phyloP scores from a whole-genome alignment of 2,888 invertebrate species.

The Rosalia funebris region DNA sequence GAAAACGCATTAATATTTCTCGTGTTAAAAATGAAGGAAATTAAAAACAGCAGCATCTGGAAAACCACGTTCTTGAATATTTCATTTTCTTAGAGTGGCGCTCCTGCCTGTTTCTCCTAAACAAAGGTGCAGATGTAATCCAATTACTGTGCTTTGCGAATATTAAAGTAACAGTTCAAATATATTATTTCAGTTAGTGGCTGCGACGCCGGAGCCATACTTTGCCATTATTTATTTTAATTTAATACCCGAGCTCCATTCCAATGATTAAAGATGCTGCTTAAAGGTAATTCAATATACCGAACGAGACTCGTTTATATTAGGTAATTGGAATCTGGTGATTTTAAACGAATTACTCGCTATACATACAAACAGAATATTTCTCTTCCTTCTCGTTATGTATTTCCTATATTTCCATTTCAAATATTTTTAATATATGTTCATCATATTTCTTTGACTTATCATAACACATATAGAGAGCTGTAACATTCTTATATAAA shows the following conservation, averaged over 20 bases:
- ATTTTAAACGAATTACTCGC: neutral
- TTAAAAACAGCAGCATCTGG: slow-evolving; percentile 45
- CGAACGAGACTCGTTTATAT: neutral
- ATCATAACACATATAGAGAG: too few species aligned
- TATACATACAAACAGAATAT: neutral
- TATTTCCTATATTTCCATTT: too few species aligned
- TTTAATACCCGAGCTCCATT: slow-evolving; percentile 15
- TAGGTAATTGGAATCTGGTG: neutral
- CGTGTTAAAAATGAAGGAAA: slow-evolving; percentile 37
- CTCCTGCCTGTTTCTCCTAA: slow-evolving; percentile 48
- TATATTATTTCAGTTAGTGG: slow-evolving; percentile 53
- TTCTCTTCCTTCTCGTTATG: too few species aligned
- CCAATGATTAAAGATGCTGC: slow-evolving; percentile 16
- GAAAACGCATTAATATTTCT: slow-evolving; percentile 39
- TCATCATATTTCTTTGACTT: too few species aligned
- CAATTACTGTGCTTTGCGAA: slow-evolving; percentile 55
- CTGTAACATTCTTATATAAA: too few species aligned
- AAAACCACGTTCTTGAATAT: slow-evolving; percentile 53
- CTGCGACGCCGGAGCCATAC: slow-evolving; percentile 27
- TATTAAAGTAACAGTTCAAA: slow-evolving; percentile 52
- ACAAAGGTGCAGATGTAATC: slow-evolving; percentile 56
- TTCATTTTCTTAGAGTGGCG: slow-evolving; percentile 56
- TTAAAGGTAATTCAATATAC: neutral
- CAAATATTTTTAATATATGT: too few species aligned
- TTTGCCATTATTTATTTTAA: slow-evolving; percentile 25